Base-by-base conservation (phyloP, 2,888 invertebrate genomes). In the Sinotaia quadrata region DNA sequence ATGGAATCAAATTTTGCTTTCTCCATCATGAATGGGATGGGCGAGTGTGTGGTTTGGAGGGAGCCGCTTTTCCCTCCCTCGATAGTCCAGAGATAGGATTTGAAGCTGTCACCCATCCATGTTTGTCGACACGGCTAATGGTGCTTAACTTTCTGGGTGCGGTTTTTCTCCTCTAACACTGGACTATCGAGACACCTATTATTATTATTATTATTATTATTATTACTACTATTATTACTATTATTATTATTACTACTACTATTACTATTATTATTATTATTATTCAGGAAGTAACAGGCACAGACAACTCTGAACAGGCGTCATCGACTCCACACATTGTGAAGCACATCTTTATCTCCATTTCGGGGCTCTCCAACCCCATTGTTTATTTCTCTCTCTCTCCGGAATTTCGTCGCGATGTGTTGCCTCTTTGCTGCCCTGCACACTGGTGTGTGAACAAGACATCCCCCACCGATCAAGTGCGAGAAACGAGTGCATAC, bases 281-380 rank as follows among this genome's bases (percentile, higher is more conserved):
- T 8, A 41, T 18, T 8, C 68, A 72, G 72, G 73, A 73, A 41
- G 37, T 73, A 34, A 71, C 73, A 2, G 71, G 69, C 15, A 71
- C 73, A 4, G 73, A 73, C 52, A 66, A 73, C 60, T 68, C 68
- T 15, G 34, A 68, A 7, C n/a, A 67, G 27, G 33, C 63, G 24
- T 37, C 41, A 21, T 44, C 57, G 10, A n/a, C 54, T 1, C 44
- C 65, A 0, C 71, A 73, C 59, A 31, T 61, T 21, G 27, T 71
- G 27, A 72, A 72, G 33, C 66, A 69, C 54, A 15, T 62, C 15
- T 59, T 72, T 37, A 59, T 72, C 18, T 66, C 65, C 10, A 37
- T 75, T n/a, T 62, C 67, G 52, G 57, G 63, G 31, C 33, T 68
- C 36, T 69, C 67, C 61, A 74, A 73, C 72, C 71, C 68, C 18